These are phyloP conservation scores for Motacilla tschutschensis DNA, from an alignment of 2,113 vertebrate species.

Conservation along the genomic window DNA sequence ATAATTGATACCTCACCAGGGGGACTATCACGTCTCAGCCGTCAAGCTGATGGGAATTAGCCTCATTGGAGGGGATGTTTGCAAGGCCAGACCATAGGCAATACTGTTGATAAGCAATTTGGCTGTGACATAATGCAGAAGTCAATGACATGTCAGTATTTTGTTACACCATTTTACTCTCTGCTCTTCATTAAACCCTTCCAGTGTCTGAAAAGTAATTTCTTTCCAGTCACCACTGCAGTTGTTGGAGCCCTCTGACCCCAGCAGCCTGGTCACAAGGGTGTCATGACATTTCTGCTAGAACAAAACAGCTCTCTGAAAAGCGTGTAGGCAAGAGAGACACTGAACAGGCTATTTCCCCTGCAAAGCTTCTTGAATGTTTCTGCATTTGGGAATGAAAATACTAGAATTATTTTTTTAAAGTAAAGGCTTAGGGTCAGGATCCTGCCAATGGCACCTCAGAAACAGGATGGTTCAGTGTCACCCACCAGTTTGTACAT, in stretches of 20 bases:
- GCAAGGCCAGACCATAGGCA: neutral
- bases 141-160: neutral
- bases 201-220: neutral
- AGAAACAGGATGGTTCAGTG: neutral
- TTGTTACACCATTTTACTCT: neutral
- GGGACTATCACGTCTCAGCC: neutral
- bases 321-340: neutral
- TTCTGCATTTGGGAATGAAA: neutral
- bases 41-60: conserved; percentile 25
- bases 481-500: neutral
- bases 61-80: conserved; percentile 11
- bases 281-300: neutral
- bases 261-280: neutral
- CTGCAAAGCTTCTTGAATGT: neutral
- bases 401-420: neutral
- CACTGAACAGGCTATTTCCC: neutral
- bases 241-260: neutral
- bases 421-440: neutral
- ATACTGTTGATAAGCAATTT: neutral
- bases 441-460: neutral
- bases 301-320: neutral
- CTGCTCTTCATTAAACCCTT: conserved; percentile 4
- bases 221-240: neutral
- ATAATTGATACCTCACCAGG: conserved; percentile 9
- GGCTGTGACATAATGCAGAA: neutral